A percentile compares a stretch with the other conserved stretches of the same genome.
phyloP scores from a whole-genome alignment of 2,113 vertebrate species.

The Catagonus wagneri region DNA sequence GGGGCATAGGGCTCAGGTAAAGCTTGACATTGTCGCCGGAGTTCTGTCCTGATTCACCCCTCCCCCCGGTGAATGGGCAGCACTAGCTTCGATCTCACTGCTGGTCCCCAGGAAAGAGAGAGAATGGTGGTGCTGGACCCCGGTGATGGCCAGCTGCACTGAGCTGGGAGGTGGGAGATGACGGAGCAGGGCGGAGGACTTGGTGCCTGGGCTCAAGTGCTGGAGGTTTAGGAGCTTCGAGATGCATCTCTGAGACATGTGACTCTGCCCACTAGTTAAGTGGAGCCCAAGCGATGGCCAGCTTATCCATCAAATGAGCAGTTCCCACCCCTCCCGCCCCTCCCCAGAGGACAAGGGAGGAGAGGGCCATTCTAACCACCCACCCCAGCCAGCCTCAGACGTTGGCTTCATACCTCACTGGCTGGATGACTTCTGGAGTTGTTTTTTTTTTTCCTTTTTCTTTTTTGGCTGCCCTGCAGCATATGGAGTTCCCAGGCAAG shows the following conservation, averaged over 20 bases:
- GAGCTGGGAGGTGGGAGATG: neutral
- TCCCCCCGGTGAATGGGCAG: neutral
- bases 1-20: neutral
- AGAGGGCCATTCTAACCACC: neutral
- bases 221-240: neutral
- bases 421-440: neutral
- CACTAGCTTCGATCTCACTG: neutral
- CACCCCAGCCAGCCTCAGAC: neutral
- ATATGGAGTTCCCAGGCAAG: too few relatives aligned
- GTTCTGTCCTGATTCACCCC: neutral
- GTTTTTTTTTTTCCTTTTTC: too few relatives aligned
- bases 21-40: neutral
- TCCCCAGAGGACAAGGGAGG: neutral
- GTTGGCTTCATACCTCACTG: neutral
- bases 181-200: neutral
- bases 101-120: neutral
- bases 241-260: rapidly evolving
- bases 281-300: neutral
- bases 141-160: neutral
- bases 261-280: too few relatives aligned
- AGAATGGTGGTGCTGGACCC: neutral
- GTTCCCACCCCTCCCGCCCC: rapidly evolving
- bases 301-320: neutral
- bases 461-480: too few relatives aligned
- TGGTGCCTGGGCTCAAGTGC: neutral